Percentiles rank a stretch among this genome's conserved stretches.
Conservation (phyloP, 2,888 invertebrate genomes). For the Sthenelais limicola region DNA sequence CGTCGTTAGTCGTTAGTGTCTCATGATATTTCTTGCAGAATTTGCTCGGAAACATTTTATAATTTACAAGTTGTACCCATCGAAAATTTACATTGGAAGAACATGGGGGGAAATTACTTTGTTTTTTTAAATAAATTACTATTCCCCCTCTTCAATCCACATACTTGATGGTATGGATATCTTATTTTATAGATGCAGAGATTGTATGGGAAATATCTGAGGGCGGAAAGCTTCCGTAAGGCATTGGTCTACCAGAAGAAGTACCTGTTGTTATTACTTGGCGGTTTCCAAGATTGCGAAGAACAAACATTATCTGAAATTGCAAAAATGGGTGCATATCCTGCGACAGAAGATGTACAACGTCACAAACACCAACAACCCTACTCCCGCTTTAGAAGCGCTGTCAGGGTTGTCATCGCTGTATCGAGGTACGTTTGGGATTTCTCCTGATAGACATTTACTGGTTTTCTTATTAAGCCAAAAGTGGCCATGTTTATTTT, state of each 20-base stretch:
- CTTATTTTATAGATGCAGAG: slow-evolving; percentile 61
- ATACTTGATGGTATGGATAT: too few species aligned
- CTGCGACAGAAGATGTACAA: slow-evolving; percentile 6
- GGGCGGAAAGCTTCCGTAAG: slow-evolving; percentile 88
- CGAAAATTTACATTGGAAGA: too few species aligned
- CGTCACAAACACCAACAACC: slow-evolving; percentile 21
- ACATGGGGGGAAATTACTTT: too few species aligned
- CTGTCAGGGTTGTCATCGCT: slow-evolving; percentile 48
- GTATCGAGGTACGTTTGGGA: slow-evolving; percentile 48
- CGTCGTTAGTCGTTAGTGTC: too few species aligned
- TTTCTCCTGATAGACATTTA: too few species aligned
- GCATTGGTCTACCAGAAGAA: slow-evolving; percentile 92
- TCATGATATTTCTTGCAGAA: too few species aligned
- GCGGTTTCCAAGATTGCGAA: slow-evolving; percentile 75
- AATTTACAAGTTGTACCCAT: too few species aligned
- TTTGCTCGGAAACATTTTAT: too few species aligned
- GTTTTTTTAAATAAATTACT: too few species aligned
- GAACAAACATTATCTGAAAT: slow-evolving; percentile 74
- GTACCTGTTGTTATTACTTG: slow-evolving; percentile 83
- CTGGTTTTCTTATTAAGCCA: too few species aligned
- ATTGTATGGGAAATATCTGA: slow-evolving; percentile 77
- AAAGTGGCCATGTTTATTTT: too few species aligned
- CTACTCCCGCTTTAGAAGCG: slow-evolving; percentile 47
- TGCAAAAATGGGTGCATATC: slow-evolving; percentile 70
- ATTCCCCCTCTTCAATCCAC: too few species aligned